Evolutionary conservation across 2,113 vertebrate species (phyloP).

Genomic region (Glareola pratincola): DNA sequence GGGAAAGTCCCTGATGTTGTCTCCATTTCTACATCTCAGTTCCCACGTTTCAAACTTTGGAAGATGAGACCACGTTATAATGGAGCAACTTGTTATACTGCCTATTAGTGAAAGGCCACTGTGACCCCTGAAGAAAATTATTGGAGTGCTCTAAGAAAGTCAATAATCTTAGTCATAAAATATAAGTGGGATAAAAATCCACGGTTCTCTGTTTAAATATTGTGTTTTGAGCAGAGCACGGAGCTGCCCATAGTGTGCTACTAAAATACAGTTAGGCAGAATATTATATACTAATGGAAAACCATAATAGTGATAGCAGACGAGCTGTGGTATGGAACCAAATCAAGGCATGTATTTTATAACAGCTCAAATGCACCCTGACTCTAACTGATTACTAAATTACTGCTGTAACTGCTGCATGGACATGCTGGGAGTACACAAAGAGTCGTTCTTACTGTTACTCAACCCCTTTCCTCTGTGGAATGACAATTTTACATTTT

Average conservation of each 20-base stretch:
- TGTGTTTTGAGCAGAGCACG: not conserved
- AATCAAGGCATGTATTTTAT: slow-evolving; percentile 13
- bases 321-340: slow-evolving; percentile 22
- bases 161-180: not conserved
- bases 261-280: slow-evolving; percentile 23
- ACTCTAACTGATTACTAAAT: slow-evolving; percentile 45
- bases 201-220: slow-evolving; percentile 4
- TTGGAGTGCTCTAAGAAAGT: not conserved
- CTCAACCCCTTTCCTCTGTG: not conserved
- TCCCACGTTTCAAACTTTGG: not conserved
- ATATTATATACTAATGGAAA: slow-evolving; percentile 12
- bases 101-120: not conserved
- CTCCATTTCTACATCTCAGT: not conserved
- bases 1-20: not conserved
- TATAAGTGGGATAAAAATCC: slow-evolving; percentile 12
- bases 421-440: slow-evolving; percentile 15
- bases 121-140: not conserved
- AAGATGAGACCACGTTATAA: not conserved
- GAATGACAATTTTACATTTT: slow-evolving; percentile 11
- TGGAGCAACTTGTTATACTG: not conserved
- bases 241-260: not conserved
- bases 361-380: slow-evolving; percentile 26
- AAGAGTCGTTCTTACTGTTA: not conserved
- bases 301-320: not conserved
- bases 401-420: not conserved